Evolutionary conservation across 2,797 vertebrate genomes (phyloP), one percentile per base, ranked within the genome.

Genomic region (Sebastes matsubarae): DNA sequence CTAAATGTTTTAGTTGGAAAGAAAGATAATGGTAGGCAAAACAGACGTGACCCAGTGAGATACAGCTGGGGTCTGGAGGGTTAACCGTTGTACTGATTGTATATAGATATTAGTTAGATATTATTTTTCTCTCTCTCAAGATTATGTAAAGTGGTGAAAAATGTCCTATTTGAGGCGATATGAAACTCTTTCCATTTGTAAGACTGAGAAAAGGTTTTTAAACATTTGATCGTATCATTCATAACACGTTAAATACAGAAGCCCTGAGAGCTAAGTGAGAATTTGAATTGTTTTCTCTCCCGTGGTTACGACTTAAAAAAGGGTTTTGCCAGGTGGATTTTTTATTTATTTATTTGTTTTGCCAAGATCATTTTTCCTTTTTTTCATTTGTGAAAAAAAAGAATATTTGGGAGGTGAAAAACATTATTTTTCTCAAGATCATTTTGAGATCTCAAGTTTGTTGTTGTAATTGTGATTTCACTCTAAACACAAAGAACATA

Each of bases 161-260:
- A 73, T 69, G 38, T 89, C 78, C 87, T 75, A 60, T 83, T 82
- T 77, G 89, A 94, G 94, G 94, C 92, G 64, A 94, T 87, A 95
- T 96, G 95, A 96, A 89, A 88, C 94, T 95, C 94, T 95, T 94
- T 92, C 91, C 93, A 91, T 92, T 78, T 83, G 74, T 83, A 72
- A 85, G 75, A 81, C 91, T 89, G 88, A 88, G 71, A 82, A 46
- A 80, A 80, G 77, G 38, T 79, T 46, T 46, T 46, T 46, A 46
- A 77, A 82, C 86, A 77, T 92, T 85, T 84, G 65, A 83, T 73
- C 61, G 54, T 2, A 14, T 50, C 18, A 27, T 79, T 77, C 46
- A 13, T 36, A 80, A 77, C 36, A 52, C 57, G 8, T 29, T 22
- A 29, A 46, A 27, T 24, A 64, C n/a, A 14, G 61, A 64, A 64